phyloP scores from a whole-genome alignment of 2,113 vertebrate genomes.

The Sylvilagus bachmani region DNA sequence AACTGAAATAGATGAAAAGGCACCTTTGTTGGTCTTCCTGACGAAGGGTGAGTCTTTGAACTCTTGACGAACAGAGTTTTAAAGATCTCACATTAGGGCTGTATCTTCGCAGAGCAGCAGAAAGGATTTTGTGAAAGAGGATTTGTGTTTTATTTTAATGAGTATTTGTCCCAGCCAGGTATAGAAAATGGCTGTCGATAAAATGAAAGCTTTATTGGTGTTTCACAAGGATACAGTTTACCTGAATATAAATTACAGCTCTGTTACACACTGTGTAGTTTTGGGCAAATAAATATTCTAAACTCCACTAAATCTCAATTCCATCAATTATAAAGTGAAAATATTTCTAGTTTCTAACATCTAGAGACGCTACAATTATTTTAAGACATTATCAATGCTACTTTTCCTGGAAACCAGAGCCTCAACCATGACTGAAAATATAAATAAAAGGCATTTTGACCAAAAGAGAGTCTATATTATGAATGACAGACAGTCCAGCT shows the following conservation, averaged over 20 bases:
- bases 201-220: not conserved
- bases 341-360: not conserved
- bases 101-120: not conserved
- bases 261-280: not conserved
- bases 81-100: not conserved
- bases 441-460: not conserved
- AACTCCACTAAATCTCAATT: not conserved
- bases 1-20: slow-evolving; percentile 3
- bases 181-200: not conserved
- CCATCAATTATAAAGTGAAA: not conserved
- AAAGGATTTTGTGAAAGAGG: slow-evolving; percentile 16
- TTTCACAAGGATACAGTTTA: not conserved
- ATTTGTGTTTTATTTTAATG: not conserved
- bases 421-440: not conserved
- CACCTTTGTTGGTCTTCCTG: not conserved
- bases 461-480: not conserved
- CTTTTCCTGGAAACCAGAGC: not conserved
- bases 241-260: not conserved
- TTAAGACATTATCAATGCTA: slow-evolving; percentile 7
- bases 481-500: not conserved
- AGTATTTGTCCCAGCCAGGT: not conserved
- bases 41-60: slow-evolving; percentile 48
- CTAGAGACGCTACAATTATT: not conserved
- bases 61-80: slow-evolving; percentile 13
- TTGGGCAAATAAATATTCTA: slow-evolving; percentile 7